Evolutionary conservation across 2,113 vertebrate species (phyloP).

Genomic region (Dromaius novaehollandiae): DNA sequence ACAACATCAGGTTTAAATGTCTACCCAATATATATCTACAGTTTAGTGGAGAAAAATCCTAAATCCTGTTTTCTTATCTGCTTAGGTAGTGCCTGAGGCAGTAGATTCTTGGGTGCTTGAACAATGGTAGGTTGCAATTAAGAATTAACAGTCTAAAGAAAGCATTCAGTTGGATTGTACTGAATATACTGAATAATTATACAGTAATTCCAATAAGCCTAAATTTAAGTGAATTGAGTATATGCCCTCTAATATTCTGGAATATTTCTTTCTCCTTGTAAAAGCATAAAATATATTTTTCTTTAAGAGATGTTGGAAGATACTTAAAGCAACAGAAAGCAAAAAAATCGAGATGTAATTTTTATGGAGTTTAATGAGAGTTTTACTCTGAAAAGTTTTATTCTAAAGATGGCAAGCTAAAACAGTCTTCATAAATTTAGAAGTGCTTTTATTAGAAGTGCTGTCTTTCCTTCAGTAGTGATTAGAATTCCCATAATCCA

Average conservation of each 20-base stretch:
- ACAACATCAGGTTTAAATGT: neutral
- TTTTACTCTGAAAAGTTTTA: neutral
- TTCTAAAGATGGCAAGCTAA: neutral
- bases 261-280: neutral
- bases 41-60: neutral
- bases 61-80: neutral
- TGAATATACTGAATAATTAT: neutral
- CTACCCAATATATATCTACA: neutral
- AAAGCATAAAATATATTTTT: neutral
- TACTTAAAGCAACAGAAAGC: neutral
- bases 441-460: neutral
- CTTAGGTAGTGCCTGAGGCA: neutral
- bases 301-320: neutral
- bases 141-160: neutral
- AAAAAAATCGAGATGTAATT: neutral
- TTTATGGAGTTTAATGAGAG: neutral
- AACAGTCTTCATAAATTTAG: neutral
- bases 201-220: neutral
- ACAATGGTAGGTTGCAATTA: neutral
- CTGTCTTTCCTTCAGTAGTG: neutral
- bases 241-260: neutral
- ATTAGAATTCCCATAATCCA: neutral
- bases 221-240: neutral
- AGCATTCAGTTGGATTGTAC: neutral
- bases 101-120: neutral